Base-by-base conservation (phyloP, 2,888 invertebrate genomes). In the Apeira syringaria region DNA sequence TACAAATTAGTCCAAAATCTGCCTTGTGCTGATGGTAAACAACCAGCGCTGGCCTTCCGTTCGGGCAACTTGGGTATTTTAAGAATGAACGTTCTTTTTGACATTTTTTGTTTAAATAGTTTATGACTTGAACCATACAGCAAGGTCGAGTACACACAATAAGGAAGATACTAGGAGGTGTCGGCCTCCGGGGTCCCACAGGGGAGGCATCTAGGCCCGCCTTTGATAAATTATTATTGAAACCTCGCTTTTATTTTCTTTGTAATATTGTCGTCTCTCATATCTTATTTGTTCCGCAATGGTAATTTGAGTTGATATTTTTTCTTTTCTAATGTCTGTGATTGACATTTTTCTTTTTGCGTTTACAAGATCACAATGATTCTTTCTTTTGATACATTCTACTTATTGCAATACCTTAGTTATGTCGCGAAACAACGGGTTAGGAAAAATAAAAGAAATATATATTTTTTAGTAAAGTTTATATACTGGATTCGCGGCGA, bases 131-230 rank as follows among this genome's bases (percentile, higher is more conserved):
- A 7, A 42, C 52, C 54, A 52, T 24, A 42, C 45, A 45, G 35
- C 62, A 63, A 71, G 68, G 74, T 59, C 68, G 69, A 70, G 75
- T 74, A 70, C 69, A 76, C 74, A 77, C 75, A 79, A 80, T 74
- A 76, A 74, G 78, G 68, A 76, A 77, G 76, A 68, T 63, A 69
- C 70, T 67, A 68, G 72, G 78, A 80, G 83, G 84, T 83, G 84
- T 79, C 74, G 70, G 68, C 67, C 61, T 53, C 67, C 49, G 48
- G 65, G 61, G 55, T 64, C 71, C 65, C 62, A 57, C 60, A 59
- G 60, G 59, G 60, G 51, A 42, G 51, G 42, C 34, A 39, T 46
- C 41, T 42, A 30, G 39, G 43, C 44, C 51, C 49, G 51, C 43
- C 49, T 56, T 53, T 56, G 53, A 50, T 56, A 53, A 56, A 53